Conservation (phyloP, 2,888 invertebrate genomes). For the Arctia plantaginis region DNA sequence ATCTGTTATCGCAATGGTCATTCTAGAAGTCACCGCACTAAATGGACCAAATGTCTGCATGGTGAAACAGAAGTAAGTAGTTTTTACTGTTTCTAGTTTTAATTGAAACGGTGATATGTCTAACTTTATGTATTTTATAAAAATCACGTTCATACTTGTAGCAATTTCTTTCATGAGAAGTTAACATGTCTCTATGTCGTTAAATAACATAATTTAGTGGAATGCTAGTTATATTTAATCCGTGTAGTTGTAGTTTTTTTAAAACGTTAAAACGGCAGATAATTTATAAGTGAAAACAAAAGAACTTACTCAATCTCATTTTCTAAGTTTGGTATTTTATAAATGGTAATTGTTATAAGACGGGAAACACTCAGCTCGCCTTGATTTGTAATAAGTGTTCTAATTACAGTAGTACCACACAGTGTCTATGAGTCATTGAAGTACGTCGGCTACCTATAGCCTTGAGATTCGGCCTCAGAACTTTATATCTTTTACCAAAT, state of each 20-base stretch:
- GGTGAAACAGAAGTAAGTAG: constrained; percentile 83
- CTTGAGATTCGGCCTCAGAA: background rate
- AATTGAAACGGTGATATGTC: background rate
- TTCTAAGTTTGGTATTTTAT: background rate
- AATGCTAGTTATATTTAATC: too few species aligned
- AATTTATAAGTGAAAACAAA: too few species aligned
- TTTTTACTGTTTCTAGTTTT: background rate
- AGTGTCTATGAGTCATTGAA: background rate
- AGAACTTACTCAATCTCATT: too few species aligned
- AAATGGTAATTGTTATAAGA: background rate
- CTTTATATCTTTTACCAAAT: background rate
- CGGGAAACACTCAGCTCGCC: background rate
- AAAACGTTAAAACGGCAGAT: too few species aligned
- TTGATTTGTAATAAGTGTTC: constrained; percentile 7
- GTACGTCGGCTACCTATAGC: background rate
- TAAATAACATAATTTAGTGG: too few species aligned
- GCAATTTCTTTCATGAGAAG: too few species aligned
- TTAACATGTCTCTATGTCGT: too few species aligned
- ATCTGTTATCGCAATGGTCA: constrained; percentile 53
- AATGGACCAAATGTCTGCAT: constrained; percentile 83
- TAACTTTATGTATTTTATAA: background rate
- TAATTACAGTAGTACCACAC: background rate
- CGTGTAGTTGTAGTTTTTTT: too few species aligned
- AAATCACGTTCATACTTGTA: background rate
- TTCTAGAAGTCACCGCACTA: constrained; percentile 64